Percentiles rank a stretch among this genome's conserved stretches.
Evolutionary conservation across 2,113 vertebrate species (phyloP).

Genomic region (Sinocyclocheilus anshuiensis): DNA sequence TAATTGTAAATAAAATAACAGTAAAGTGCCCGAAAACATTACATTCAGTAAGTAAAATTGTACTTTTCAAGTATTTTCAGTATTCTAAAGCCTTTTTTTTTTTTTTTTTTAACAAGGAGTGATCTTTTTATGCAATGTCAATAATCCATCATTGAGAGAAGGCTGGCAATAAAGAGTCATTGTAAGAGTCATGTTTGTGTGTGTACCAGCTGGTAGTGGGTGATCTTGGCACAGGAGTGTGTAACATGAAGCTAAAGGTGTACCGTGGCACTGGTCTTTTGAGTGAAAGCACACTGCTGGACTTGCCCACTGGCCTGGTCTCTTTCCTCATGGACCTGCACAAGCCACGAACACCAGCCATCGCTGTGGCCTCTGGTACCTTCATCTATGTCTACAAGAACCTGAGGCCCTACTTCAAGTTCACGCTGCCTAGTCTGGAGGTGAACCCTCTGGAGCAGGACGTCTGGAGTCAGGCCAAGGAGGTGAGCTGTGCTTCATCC

Average conservation of each 20-base stretch:
- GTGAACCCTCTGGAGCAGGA: conserved; percentile 83
- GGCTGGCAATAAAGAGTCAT: neutral
- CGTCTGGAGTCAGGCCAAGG: conserved; percentile 80
- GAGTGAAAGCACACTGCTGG: conserved; percentile 81
- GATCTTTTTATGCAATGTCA: neutral
- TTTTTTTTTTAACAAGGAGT: neutral
- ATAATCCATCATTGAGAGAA: neutral
- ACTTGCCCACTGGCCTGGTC: conserved; percentile 80
- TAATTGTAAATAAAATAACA: neutral
- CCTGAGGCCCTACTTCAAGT: conserved; percentile 89
- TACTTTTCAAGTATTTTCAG: too few species aligned
- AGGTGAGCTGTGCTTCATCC: conserved; percentile 68
- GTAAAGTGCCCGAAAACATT: neutral
- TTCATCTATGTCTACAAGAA: conserved; percentile 92
- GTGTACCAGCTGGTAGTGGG: conserved; percentile 79
- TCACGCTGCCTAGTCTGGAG: conserved; percentile 82
- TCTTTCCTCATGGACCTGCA: conserved; percentile 87
- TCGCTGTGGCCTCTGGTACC: conserved; percentile 86
- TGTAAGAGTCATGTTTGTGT: neutral
- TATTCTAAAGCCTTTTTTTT: too few species aligned
- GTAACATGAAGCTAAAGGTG: conserved; percentile 86
- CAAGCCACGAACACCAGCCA: conserved; percentile 81
- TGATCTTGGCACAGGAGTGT: conserved; percentile 78
- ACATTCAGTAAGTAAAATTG: neutral
- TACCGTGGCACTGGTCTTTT: conserved; percentile 80